phyloP scores from a whole-genome alignment of 2,113 vertebrate species.

The Peromyscus leucopus region DNA sequence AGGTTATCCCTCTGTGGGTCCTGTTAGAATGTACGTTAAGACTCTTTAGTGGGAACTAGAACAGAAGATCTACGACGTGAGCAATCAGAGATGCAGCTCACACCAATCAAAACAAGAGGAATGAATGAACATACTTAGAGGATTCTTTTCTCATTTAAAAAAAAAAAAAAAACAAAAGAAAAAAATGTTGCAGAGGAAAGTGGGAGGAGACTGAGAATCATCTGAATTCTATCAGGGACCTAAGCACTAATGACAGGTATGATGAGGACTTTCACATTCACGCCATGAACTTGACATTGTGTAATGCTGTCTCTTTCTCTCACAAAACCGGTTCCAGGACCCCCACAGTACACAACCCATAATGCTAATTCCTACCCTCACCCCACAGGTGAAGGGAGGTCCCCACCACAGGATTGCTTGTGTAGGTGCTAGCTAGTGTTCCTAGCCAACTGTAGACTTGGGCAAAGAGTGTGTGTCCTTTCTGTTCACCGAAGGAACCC shows the following conservation, averaged over 20 bases:
- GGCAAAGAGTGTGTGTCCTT: neutral
- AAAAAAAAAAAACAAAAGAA: neutral
- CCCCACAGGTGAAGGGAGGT: neutral
- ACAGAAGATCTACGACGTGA: neutral
- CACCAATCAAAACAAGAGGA: neutral
- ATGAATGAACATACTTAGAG: neutral
- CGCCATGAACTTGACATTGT: neutral
- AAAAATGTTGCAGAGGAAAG: neutral
- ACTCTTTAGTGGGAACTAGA: slow-evolving; percentile 24
- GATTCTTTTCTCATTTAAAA: slow-evolving; percentile 1
- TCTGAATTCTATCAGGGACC: neutral
- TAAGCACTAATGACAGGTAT: neutral
- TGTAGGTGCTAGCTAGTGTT: neutral
- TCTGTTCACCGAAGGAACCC: neutral
- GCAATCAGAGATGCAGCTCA: neutral
- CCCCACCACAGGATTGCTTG: neutral
- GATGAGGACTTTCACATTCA: neutral
- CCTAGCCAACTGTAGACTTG: neutral
- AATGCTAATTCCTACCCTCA: neutral
- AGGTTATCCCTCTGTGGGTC: neutral
- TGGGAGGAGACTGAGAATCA: neutral
- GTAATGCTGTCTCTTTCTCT: neutral
- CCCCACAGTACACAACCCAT: too few relatives aligned
- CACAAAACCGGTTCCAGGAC: neutral
- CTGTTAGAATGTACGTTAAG: neutral